Evolutionary conservation across 1,140 invertebrate species (phyloP), one percentile per base, ranked within the genome.

Genomic region (Micrasema longulum): DNA sequence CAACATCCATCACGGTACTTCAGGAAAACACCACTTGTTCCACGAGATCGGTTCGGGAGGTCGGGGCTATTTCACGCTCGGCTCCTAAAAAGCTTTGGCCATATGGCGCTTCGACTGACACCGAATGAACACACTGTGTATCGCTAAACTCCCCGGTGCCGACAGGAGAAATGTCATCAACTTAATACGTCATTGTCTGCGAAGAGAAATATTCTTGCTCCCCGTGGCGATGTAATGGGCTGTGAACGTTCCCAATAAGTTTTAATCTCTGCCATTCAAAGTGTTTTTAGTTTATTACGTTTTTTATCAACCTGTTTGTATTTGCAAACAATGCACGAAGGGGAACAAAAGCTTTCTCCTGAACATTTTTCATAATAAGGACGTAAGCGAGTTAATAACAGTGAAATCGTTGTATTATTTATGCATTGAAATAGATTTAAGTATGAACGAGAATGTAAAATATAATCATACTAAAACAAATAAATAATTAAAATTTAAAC

Each of bases 61-160:
- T 70, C 68, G 53, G 60, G 47, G 60, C 43, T 57, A 70, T 70
- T 70, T 70, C 48, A 70, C 68, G 68, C 68, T 53, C 26, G 16
- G 14, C 36, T 50, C 45, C 35, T 70, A 69, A 69, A 69, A 60
- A 48, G 57, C 52, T 60, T 48, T 36, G 43, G 57, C 67, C 68
- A 70, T 63, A 70, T 70, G 68, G 68, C 57, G 45, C 7, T n/a
- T 41, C 50, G 31, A 52, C 64, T 35, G 14, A 31, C 12, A 31
- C 26, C 26, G 26, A n/a, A n/a, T n/a, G n/a, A n/a, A n/a, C n/a
- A n/a, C n/a, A n/a, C n/a, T n/a, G n/a, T n/a, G n/a, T n/a, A n/a
- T n/a, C n/a, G 7, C 3, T 31, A 31, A 31, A 7, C 26, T 31
- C 47, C 16, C 16, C 16, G 20, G 22, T 20, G 12, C 36, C 38